These are phyloP conservation scores for Drosophila stalkeri DNA, from an alignment of 2,888 invertebrate genomes.

Conservation along the genomic window DNA sequence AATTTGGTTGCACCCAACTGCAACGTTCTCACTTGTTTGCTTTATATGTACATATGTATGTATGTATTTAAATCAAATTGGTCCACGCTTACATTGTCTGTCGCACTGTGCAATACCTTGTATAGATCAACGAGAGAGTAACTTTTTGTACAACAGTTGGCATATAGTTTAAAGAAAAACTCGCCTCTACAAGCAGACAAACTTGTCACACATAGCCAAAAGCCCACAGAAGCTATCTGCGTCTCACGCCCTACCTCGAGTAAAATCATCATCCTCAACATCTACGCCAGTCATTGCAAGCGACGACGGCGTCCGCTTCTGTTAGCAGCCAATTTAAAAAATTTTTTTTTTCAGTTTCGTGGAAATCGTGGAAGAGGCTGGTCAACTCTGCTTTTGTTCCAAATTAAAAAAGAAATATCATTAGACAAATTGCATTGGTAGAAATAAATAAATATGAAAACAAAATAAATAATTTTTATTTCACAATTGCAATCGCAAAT, in stretches of 20 bases:
- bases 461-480: not conserved
- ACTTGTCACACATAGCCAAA: slow-evolving; percentile 25
- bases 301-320: slow-evolving; percentile 24
- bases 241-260: slow-evolving; percentile 11
- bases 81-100: too few species aligned
- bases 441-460: not conserved
- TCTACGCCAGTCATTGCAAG: slow-evolving; percentile 23
- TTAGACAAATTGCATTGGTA: not conserved
- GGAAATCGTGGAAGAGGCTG: slow-evolving; percentile 77
- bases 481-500: not conserved
- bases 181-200: not conserved
- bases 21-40: too few species aligned
- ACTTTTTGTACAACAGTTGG: not conserved
- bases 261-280: slow-evolving; percentile 20
- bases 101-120: not conserved
- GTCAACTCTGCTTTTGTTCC: slow-evolving; percentile 53
- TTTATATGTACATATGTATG: not conserved
- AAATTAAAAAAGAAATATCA: slow-evolving; percentile 12
- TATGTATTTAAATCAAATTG: too few species aligned
- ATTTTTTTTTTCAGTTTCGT: slow-evolving; percentile 79
- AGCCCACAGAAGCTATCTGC: slow-evolving; percentile 34
- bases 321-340: slow-evolving; percentile 36
- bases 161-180: not conserved
- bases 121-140: not conserved
- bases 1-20: too few species aligned